Conservation (phyloP, 2,797 vertebrate genomes). For the Tolypeutes matacus region DNA sequence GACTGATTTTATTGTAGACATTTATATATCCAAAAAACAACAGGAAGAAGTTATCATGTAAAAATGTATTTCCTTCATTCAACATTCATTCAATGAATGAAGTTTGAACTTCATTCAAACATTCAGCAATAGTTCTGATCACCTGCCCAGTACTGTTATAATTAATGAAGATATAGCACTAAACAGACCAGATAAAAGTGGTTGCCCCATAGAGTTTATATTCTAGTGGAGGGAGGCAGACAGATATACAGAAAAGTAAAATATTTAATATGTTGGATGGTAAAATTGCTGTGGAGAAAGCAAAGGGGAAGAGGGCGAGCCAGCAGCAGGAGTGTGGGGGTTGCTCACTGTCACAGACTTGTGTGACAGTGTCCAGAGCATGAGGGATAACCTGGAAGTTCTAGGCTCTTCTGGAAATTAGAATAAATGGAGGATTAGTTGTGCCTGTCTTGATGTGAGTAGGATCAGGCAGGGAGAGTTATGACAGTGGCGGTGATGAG, state of each 20-base stretch:
- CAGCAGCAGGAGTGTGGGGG: neutral
- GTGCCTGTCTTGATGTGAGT: neutral
- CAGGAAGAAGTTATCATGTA: neutral
- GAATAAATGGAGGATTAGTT: neutral
- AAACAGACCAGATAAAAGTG: neutral
- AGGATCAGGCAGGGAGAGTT: neutral
- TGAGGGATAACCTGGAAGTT: neutral
- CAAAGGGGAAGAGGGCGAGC: rapidly evolving
- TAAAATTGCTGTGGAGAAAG: neutral
- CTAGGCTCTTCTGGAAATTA: neutral
- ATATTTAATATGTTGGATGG: neutral
- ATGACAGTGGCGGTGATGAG: neutral
- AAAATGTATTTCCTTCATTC: neutral
- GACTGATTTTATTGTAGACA: neutral
- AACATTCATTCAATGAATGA: no score
- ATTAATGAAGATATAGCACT: neutral
- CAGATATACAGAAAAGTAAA: neutral
- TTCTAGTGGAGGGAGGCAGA: neutral
- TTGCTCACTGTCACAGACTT: neutral
- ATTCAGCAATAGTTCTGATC: neutral
- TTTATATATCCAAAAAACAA: neutral
- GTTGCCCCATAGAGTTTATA: neutral
- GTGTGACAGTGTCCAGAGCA: neutral
- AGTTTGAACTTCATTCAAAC: neutral
- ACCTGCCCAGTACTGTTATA: neutral